Evolutionary conservation across 2,888 invertebrate species (phyloP).

Genomic region (Nineta flava): DNA sequence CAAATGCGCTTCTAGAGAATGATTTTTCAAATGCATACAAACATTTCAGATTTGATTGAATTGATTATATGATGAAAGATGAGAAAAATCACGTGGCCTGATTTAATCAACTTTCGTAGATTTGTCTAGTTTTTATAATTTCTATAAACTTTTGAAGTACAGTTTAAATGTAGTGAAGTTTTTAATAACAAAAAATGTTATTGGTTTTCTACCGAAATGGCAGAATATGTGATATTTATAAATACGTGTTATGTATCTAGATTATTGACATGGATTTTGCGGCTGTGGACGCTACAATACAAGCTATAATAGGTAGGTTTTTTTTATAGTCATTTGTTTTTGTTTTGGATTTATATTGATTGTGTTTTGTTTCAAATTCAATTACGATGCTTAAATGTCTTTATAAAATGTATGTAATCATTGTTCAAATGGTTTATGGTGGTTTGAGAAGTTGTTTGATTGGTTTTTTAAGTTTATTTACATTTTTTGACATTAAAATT

Average conservation of each 20-base stretch:
- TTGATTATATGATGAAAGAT: background rate
- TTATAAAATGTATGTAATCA: too few relatives aligned
- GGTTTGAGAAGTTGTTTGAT: too few relatives aligned
- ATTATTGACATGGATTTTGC: slow-evolving; percentile 1
- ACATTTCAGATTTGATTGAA: too few relatives aligned
- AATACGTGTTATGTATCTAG: background rate
- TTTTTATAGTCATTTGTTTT: background rate
- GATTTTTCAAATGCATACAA: too few relatives aligned
- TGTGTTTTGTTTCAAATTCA: too few relatives aligned
- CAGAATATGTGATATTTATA: background rate
- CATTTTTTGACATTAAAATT: too few relatives aligned
- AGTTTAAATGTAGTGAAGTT: background rate
- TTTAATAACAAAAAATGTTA: background rate
- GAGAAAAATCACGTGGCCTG: slow-evolving; percentile 6
- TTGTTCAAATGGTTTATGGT: too few relatives aligned
- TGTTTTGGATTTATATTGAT: background rate
- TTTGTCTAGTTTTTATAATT: background rate
- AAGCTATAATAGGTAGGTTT: slow-evolving; percentile 3
- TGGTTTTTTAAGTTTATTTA: too few relatives aligned
- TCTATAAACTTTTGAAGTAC: background rate
- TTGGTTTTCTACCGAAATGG: slow-evolving; percentile 1
- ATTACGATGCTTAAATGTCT: too few relatives aligned
- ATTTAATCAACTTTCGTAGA: background rate
- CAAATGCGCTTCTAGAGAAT: too few relatives aligned
- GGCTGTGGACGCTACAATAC: slow-evolving; percentile 2